Percentiles rank a stretch among this genome's conserved stretches.
These are phyloP conservation scores for Oxystoma pomonae DNA, from an alignment of 2,888 invertebrate species.

Conservation along the genomic window DNA sequence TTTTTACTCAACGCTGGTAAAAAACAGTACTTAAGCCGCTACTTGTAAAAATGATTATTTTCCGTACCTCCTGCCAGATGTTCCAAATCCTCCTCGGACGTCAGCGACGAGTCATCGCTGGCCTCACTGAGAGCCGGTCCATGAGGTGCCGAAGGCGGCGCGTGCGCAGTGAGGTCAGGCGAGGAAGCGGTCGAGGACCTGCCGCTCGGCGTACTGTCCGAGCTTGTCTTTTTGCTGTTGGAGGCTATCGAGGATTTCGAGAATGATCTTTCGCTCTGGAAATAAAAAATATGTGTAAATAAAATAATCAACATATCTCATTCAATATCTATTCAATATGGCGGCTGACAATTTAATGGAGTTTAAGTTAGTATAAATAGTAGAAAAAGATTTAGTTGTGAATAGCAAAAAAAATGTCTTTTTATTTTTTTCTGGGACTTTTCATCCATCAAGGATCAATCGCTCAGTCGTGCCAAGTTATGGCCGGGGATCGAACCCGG, in stretches of 20 bases:
- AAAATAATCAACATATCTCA: no score
- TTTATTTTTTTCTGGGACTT: no score
- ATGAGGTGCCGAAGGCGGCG: conserved; percentile 37
- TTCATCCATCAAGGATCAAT: no score
- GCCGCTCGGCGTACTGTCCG: conserved; percentile 18
- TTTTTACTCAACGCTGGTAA: no score
- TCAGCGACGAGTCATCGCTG: conserved; percentile 88
- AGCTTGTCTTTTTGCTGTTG: conserved; percentile 47
- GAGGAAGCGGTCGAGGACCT: conserved; percentile 55
- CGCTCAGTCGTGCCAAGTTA: no score
- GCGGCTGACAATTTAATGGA: no score
- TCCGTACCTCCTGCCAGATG: conserved; percentile 57
- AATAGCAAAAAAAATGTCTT: no score
- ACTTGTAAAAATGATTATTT: no score
- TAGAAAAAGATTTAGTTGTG: no score
- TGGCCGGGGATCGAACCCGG: no score
- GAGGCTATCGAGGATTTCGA: conserved; percentile 50
- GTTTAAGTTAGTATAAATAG: no score
- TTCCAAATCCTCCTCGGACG: conserved; percentile 85
- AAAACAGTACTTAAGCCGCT: background rate
- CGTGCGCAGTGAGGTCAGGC: conserved; percentile 50
- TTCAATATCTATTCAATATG: no score
- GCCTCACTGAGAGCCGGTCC: conserved; percentile 52
- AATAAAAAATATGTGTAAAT: conserved; percentile 35
- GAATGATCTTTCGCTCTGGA: conserved; percentile 61